phyloP scores from a whole-genome alignment of 1,140 invertebrate species.

The Pseudachorutes palmiensis region DNA sequence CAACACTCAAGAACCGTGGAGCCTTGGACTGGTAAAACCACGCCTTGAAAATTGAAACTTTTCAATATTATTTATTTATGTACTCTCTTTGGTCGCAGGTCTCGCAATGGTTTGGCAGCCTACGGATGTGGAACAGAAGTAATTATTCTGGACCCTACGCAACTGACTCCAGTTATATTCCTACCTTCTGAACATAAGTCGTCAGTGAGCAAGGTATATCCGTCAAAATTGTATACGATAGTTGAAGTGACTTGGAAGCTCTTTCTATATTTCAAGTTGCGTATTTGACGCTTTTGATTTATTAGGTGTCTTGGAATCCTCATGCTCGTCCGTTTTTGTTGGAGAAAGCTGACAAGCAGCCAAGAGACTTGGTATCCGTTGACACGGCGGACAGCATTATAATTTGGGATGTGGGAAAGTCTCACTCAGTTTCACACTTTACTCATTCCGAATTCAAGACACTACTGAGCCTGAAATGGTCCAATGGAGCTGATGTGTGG shows the following conservation, averaged over 20 bases:
- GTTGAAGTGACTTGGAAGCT: neutral
- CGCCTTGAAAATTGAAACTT: neutral
- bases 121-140: conserved; percentile 30
- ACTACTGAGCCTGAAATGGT: conserved; percentile 24
- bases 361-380: conserved; percentile 24
- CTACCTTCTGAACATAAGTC: conserved; percentile 22
- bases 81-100: conserved; percentile 20
- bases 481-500: conserved; percentile 30
- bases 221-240: neutral
- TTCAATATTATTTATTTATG: neutral
- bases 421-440: conserved; percentile 20
- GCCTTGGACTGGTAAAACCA: conserved; percentile 14
- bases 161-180: conserved; percentile 16
- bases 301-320: conserved; percentile 28
- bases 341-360: conserved; percentile 19
- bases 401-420: conserved; percentile 32
- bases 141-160: conserved; percentile 22
- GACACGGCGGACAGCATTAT: conserved; percentile 24
- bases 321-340: conserved; percentile 21
- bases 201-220: conserved; percentile 19
- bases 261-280: neutral
- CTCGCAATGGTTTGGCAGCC: conserved; percentile 18
- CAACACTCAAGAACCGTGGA: conserved; percentile 16
- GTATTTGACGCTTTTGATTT: neutral
- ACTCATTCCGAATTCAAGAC: conserved; percentile 26